Evolutionary conservation across 2,113 vertebrate genomes (phyloP).

Genomic region (Terrapene triunguis): DNA sequence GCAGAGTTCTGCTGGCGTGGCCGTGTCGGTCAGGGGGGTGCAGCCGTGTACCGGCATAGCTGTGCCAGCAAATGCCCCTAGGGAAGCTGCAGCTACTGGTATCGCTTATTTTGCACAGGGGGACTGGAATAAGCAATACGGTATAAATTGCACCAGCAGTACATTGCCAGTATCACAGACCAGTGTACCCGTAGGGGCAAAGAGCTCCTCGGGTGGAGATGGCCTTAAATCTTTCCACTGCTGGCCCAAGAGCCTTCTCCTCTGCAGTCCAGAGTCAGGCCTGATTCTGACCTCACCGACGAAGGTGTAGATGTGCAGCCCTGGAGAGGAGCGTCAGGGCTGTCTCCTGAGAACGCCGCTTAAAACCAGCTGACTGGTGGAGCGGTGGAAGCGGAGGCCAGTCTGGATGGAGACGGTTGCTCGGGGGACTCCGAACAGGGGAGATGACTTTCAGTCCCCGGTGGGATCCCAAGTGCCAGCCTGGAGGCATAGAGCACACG

Average conservation of each 20-base stretch:
- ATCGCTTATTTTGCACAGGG: not conserved
- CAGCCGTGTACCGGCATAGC: too few species aligned
- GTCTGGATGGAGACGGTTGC: not conserved
- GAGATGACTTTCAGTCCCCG: not conserved
- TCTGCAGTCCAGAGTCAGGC: not conserved
- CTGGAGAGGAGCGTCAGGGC: not conserved
- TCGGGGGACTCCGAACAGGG: not conserved
- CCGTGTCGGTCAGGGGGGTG: too few species aligned
- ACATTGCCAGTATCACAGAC: too few species aligned
- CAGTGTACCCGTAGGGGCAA: too few species aligned
- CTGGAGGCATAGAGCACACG: not conserved
- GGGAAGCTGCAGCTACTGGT: not conserved
- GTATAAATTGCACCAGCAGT: not conserved
- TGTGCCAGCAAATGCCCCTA: not conserved
- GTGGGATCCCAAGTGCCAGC: not conserved
- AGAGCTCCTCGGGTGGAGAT: not conserved
- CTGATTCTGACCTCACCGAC: not conserved
- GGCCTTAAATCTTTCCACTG: not conserved
- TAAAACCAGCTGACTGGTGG: not conserved
- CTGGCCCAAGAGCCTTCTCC: not conserved
- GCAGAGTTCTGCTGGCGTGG: too few species aligned
- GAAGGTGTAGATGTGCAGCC: not conserved
- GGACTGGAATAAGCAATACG: not conserved
- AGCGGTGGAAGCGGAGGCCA: not conserved
- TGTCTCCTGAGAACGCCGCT: not conserved